These are phyloP conservation scores for Mystacornis crossleyi DNA, from an alignment of 2,113 vertebrate species.

Conservation along the genomic window DNA sequence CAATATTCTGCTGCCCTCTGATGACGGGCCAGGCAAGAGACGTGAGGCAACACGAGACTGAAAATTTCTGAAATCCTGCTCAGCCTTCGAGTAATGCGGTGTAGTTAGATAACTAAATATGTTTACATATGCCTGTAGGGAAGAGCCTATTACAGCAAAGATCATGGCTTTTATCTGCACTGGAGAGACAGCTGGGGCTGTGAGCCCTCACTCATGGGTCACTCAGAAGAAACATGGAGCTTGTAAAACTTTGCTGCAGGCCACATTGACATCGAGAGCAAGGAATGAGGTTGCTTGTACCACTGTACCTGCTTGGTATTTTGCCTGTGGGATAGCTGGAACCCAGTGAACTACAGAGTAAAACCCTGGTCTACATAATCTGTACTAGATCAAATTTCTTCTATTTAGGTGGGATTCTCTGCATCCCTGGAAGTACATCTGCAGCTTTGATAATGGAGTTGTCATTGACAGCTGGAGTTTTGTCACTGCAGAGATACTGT, in stretches of 20 bases:
- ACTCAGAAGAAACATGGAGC: neutral
- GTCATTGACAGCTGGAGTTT: neutral
- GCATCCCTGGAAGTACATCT: neutral
- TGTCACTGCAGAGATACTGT: neutral
- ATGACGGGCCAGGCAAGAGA: neutral
- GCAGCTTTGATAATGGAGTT: neutral
- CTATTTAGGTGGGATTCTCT: neutral
- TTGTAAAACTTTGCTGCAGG: neutral
- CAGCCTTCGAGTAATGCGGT: neutral
- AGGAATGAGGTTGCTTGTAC: neutral
- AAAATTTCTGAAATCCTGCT: neutral
- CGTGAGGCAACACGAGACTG: neutral
- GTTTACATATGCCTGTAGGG: neutral
- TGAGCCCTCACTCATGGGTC: neutral
- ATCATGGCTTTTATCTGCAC: neutral
- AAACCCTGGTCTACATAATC: neutral
- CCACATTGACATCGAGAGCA: fast-evolving
- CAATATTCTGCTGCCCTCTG: neutral
- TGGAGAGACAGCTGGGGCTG: neutral
- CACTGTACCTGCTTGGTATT: neutral
- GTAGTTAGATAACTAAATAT: neutral
- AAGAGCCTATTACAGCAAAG: neutral
- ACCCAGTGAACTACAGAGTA: neutral
- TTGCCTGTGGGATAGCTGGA: neutral
- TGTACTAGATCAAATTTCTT: neutral